Conservation (phyloP, 2,797 vertebrate genomes). For the Lepidocolaptes lacrymiger region DNA sequence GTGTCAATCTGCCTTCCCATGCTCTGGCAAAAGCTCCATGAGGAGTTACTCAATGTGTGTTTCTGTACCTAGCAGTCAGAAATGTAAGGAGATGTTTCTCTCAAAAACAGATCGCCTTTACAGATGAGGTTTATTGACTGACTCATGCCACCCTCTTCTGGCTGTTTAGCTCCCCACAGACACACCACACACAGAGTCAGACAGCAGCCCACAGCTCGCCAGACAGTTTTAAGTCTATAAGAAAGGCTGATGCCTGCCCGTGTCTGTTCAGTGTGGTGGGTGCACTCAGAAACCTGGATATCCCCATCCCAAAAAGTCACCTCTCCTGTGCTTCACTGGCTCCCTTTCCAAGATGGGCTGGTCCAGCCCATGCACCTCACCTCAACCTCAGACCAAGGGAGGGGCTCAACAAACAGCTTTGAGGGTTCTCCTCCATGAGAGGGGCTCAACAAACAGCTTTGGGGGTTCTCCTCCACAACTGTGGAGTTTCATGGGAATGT, state of each 20-base stretch:
- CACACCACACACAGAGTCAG: neutral
- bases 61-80: neutral
- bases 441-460: fast-evolving
- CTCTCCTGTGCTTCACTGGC: neutral
- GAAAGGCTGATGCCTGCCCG: fast-evolving
- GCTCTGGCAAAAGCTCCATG: neutral
- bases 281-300: fast-evolving
- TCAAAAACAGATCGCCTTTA: neutral
- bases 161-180: neutral
- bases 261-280: fast-evolving
- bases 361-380: fast-evolving
- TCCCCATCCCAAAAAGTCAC: neutral
- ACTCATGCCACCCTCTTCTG: slow-evolving; percentile 60
- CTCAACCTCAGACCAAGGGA: neutral
- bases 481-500: fast-evolving
- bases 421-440: neutral
- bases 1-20: neutral
- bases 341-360: fast-evolving
- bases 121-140: slow-evolving; percentile 1
- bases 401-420: fast-evolving
- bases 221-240: fast-evolving
- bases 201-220: neutral
- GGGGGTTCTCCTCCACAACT: fast-evolving
- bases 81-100: neutral
- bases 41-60: neutral